Base-by-base conservation (phyloP, 2,113 vertebrate species). In the Stegostoma tigrinum region DNA sequence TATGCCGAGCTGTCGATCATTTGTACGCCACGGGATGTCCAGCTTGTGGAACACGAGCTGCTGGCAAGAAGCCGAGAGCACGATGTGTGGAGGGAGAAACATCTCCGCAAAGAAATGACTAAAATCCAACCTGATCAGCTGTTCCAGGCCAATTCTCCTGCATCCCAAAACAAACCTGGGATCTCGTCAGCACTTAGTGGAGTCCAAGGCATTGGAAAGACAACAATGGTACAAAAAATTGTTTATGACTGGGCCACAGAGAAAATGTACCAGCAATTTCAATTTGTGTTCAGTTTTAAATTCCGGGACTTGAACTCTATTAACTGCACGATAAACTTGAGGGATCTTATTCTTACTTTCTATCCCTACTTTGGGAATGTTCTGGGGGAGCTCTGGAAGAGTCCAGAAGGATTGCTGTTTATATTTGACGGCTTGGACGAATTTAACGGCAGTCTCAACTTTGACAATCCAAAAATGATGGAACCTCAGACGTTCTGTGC, bases 401-500 rank as follows among this genome's bases (percentile, higher is more conserved):
- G 34, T 34, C 30, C 72, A 34, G 72, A 75, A 75, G 72, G 30
- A 75, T 75, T 75, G 72, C 72, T 75, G 96, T 97, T 98, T 95
- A 96, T 98, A 19, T 97, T 98, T 72, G 98, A 98, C 80, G 97
- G 97, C 45, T 95, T 98, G 93, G 97, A 98, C 80, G 95, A 96
- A 70, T 97, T 95, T 95, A 96, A 95, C 42, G 27, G 95, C 95
- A 96, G 86, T 94, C 96, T 97, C 89, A 96, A 97, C 64, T 96
- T 96, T 34, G 85, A 87, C 85, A 87, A 8, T 87, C 45, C 21
- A 19, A 87, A 10, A 45, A 10, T 48, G 8, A 87, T 52, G 0
- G 85, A 52, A 24, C 17, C 85, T 3, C 34, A 83, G 0, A 30
- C 68, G 10, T 95, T 97, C 21, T 96, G 97, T 94, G 96, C 94